Evolutionary conservation across 2,797 vertebrate genomes (phyloP).

Genomic region (Apogon hyalosoma): DNA sequence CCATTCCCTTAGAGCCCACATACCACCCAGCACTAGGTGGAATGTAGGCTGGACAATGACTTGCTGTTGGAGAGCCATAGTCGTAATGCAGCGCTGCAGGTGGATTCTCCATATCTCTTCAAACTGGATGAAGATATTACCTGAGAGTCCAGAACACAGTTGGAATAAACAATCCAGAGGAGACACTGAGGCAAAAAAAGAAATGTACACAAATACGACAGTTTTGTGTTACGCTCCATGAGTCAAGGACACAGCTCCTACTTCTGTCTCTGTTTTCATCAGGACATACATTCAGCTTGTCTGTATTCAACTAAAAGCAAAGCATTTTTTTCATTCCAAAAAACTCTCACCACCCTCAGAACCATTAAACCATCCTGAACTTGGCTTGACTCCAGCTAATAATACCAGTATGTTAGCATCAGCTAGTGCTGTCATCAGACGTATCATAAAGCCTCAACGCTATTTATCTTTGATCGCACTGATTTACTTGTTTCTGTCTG

Average conservation of each 20-base stretch:
- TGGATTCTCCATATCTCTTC: constrained; percentile 29
- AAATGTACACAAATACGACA: constrained; percentile 11
- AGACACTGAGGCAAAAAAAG: constrained; percentile 6
- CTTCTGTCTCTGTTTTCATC: constrained; percentile 28
- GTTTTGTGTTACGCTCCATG: background rate
- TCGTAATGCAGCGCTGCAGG: constrained; percentile 18
- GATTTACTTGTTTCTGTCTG: constrained; percentile 20
- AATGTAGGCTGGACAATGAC: constrained; percentile 36
- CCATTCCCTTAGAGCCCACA: background rate
- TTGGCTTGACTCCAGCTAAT: constrained; percentile 49
- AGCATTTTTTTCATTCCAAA: constrained; percentile 57
- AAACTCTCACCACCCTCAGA: constrained; percentile 59
- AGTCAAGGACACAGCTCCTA: constrained; percentile 29
- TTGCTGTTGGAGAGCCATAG: constrained; percentile 13
- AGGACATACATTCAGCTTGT: constrained; percentile 40
- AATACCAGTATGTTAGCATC: constrained; percentile 28
- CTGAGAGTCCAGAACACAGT: constrained; percentile 14
- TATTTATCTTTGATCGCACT: constrained; percentile 20
- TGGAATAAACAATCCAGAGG: constrained; percentile 10
- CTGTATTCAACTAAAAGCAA: constrained; percentile 62
- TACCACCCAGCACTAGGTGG: constrained; percentile 23
- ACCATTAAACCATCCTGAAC: constrained; percentile 47
- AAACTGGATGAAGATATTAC: constrained; percentile 24
- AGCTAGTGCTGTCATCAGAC: constrained; percentile 32
- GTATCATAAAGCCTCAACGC: constrained; percentile 16